Evolutionary conservation across 2,888 invertebrate species (phyloP), one percentile per base, ranked within the genome.

Genomic region (Branchinecta sandiegonensis): DNA sequence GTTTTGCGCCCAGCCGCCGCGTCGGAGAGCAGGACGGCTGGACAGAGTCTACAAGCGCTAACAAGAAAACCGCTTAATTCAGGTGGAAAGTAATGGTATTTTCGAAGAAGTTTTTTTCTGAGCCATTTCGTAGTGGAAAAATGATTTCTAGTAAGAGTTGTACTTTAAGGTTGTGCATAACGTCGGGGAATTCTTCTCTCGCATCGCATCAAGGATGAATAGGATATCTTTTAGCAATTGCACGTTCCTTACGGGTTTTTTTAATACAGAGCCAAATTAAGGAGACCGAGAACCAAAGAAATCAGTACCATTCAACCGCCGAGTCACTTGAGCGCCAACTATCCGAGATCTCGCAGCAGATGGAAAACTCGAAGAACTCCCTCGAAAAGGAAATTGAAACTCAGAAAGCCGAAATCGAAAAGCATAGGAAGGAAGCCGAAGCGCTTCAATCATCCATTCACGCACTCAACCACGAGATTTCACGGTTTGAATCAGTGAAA

Each of bases 241-340:
- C 37, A 37, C 37, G 37, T 37, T 37, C 37, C 37, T 37, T 37
- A 8, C 10, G 8, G 8, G 1, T 56, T 8, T 56, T 56, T 56
- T 56, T 56, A n/a, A n/a, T 14, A 56, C 56, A 56, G 56, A 17
- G 14, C 56, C n/a, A 56, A 56, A 56, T 56, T 17, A 56, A 56
- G 17, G 56, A 56, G 17, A 17, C 56, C 2, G 56, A 56, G 56
- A 17, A 10, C 8, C 8, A 56, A 17, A 56, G 10, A 8, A 56
- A n/a, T 10, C 56, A 56, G 56, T 56, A 56, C 56, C 56, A 17
- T n/a, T 56, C 56, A 56, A n/a, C 17, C 14, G 56, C 56, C 17
- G 56, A 56, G 14, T 14, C 14, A 8, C 10, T n/a, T 56, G 56
- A 56, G 8, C 56, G 17, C 8, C 56, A 56, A 17, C 56, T 56